Evolutionary conservation across 2,113 vertebrate genomes (phyloP).

Genomic region (Clinocottus analis): DNA sequence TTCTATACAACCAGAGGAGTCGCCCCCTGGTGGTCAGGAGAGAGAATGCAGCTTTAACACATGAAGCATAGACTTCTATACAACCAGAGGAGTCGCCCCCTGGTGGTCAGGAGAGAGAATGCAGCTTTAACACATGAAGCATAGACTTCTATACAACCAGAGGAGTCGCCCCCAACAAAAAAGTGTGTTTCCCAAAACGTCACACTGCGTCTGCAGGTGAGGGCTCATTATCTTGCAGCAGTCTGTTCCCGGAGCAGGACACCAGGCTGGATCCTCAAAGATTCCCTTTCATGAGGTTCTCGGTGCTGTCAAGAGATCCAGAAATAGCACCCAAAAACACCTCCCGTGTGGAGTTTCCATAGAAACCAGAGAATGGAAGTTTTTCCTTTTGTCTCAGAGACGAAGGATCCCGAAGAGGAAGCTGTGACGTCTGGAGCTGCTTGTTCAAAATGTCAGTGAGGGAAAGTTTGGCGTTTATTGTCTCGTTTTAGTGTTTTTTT

Average conservation of each 20-base stretch:
- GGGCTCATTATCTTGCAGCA: too few species aligned
- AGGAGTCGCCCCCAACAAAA: not conserved
- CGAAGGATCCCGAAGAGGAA: constrained; percentile 55
- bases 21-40: too few species aligned
- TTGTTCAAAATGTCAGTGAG: constrained; percentile 21
- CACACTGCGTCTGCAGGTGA: too few species aligned
- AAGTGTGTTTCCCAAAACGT: not conserved
- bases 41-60: too few species aligned
- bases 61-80: too few species aligned
- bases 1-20: too few species aligned
- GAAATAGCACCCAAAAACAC: constrained; percentile 56
- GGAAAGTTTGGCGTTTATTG: not conserved
- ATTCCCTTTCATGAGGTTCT: constrained; percentile 49
- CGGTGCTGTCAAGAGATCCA: constrained; percentile 61
- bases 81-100: too few species aligned
- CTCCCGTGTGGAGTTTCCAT: constrained; percentile 72
- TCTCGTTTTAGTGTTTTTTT: too few species aligned
- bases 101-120: too few species aligned
- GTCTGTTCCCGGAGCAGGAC: constrained; percentile 32
- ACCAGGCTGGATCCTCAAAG: constrained; percentile 39
- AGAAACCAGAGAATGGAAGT: constrained; percentile 68
- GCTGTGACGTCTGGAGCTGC: constrained; percentile 33
- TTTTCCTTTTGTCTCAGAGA: constrained; percentile 67
- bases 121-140: too few species aligned
- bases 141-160: too few species aligned